Percentiles rank a stretch among this genome's conserved stretches.
Conservation (phyloP, 2,113 vertebrate genomes). For the Motacilla alba region DNA sequence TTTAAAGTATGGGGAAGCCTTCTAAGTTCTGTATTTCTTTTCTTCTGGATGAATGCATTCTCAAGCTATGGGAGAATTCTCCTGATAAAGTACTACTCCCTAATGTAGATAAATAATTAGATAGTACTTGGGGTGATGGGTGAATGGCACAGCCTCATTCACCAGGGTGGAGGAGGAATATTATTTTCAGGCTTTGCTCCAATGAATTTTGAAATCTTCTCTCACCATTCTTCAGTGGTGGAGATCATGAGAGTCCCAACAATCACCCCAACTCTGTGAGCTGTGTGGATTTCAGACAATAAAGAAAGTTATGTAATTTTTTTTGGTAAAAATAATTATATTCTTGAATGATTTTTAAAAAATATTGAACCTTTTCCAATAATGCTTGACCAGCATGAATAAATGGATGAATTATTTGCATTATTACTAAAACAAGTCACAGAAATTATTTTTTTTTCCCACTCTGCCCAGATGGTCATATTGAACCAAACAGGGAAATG, state of each 20-base stretch:
- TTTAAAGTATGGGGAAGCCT: background rate
- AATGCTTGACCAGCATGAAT: background rate
- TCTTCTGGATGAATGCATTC: background rate
- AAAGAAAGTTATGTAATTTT: background rate
- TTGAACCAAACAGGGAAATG: conserved; percentile 6
- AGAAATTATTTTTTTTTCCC: background rate
- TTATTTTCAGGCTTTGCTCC: background rate
- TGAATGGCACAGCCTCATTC: background rate
- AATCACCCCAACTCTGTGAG: background rate
- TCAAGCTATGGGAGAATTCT: background rate
- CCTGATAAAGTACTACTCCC: background rate
- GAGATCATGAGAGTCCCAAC: background rate
- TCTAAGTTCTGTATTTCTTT: background rate
- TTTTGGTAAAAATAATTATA: background rate
- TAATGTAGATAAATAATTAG: background rate
- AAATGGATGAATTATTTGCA: background rate
- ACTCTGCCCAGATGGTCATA: background rate
- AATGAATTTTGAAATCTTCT: background rate
- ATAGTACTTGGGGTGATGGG: background rate
- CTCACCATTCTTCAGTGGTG: background rate
- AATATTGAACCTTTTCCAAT: background rate
- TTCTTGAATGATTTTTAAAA: background rate
- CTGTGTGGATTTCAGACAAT: background rate
- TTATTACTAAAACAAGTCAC: background rate
- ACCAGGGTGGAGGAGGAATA: background rate